Conservation (phyloP, 2,113 vertebrate species). For the Zapornia atra region DNA sequence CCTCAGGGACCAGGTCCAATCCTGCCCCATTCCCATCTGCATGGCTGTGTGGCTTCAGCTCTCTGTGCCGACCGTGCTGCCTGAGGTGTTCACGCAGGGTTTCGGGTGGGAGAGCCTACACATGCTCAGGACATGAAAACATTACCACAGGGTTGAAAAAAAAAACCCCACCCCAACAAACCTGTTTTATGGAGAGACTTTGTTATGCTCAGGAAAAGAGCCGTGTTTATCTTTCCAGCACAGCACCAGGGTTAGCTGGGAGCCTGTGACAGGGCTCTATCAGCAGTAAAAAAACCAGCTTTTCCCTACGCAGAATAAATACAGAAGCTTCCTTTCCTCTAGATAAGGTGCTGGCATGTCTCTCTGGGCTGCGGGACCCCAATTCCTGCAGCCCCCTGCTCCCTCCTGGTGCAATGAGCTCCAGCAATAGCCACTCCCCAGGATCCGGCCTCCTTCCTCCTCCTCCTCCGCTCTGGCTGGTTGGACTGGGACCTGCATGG, state of each 20-base stretch:
- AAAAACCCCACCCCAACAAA: background rate
- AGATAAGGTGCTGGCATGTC: slow-evolving; percentile 36
- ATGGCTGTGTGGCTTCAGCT: accelerated
- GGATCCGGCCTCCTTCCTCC: background rate
- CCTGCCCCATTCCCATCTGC: background rate
- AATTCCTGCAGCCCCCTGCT: accelerated
- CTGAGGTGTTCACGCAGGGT: accelerated
- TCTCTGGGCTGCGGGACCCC: background rate
- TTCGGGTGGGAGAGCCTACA: background rate
- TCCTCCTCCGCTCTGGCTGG: background rate
- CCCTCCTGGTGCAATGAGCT: background rate
- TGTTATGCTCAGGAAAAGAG: slow-evolving; percentile 67
- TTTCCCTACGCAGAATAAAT: background rate
- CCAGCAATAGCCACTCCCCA: background rate
- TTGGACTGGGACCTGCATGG: background rate
- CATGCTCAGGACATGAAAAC: background rate
- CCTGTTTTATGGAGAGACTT: background rate
- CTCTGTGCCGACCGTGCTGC: accelerated
- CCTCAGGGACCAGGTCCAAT: accelerated
- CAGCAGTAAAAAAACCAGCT: background rate
- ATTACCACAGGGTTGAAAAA: background rate
- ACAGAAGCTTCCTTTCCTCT: slow-evolving; percentile 39
- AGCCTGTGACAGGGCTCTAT: background rate
- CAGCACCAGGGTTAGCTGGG: background rate
- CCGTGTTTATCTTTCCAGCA: slow-evolving; percentile 71